Base-by-base conservation (phyloP, 2,888 invertebrate species). In the Theretra japonica region DNA sequence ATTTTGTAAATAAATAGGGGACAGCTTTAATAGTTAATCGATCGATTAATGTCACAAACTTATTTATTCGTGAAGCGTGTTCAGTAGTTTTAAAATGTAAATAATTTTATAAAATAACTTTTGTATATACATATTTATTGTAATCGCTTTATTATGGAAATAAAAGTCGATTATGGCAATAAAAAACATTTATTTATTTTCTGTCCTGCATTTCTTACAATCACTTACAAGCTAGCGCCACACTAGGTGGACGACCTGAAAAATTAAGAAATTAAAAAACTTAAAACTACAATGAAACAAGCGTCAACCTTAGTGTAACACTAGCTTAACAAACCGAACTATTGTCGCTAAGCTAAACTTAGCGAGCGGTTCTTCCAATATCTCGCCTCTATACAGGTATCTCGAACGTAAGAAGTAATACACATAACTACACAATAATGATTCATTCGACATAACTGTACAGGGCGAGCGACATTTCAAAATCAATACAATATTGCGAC, bases 161-260 rank as follows among this genome's bases (percentile, higher is more conserved):
- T 53, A 65, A 65, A 92, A 91, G 82, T 84, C 87, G 76, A 84
- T 77, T 88, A 81, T 89, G 91, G 90, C 92, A 92, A 93, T 93
- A 91, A 90, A 92, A 93, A 93, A 91, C 90, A 86, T 93, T 91
- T 92, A 90, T 90, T 91, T 86, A 75, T 41, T 84, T 82, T 82
- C 82, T 79, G 75, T 77, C 74, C 75, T 73, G 76, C 78, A 75
- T 80, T 76, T 79, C 83, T 75, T 81, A 82, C 86, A 48, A 68
- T 68, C 58, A n/a, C 48, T 56, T 48, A 48, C 41, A 48, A 65
- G 65, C 48, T 25, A 41, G n/a, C 65, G 65, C 41, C 15, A 25
- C 65, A 65, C 48, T 65, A 65, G 23, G n/a, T 21, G n/a, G 65
- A 65, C 65, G 41, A 65, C 65, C 48, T 65, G 65, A 65, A 65